Conservation (phyloP, 2,113 vertebrate species). For the Daphoenositta chrysoptera region DNA sequence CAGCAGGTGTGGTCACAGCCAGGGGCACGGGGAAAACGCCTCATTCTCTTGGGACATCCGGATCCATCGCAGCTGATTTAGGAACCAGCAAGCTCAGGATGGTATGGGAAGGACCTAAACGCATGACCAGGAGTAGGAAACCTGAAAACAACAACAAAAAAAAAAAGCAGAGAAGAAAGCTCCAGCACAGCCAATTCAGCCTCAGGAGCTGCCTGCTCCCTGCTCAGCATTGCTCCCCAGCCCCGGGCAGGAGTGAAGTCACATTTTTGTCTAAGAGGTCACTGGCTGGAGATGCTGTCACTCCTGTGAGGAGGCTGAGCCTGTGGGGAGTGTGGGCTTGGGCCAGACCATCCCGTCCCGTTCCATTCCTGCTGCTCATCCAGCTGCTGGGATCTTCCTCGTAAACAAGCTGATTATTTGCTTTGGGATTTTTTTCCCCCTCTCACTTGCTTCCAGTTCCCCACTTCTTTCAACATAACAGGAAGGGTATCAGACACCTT, state of each 20-base stretch:
- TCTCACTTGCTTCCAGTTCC: neutral
- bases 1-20: neutral
- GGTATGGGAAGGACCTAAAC: neutral
- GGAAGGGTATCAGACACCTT: conserved; percentile 53
- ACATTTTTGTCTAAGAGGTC: neutral
- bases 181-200: neutral
- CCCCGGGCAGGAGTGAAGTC: neutral
- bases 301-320: neutral
- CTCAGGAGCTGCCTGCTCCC: neutral
- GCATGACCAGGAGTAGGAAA: neutral
- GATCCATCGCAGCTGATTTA: neutral
- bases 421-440: neutral
- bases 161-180: neutral
- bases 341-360: neutral
- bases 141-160: neutral
- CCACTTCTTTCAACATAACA: conserved; percentile 44
- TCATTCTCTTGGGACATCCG: neutral
- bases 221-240: neutral
- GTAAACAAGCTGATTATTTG: conserved; percentile 59
- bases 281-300: neutral
- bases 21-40: rapidly evolving
- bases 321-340: neutral
- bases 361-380: conserved; percentile 12
- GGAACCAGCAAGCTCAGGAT: neutral
- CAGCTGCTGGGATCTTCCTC: conserved; percentile 22